Conservation (phyloP, 2,888 invertebrate species). For the Drosophila colorata region DNA sequence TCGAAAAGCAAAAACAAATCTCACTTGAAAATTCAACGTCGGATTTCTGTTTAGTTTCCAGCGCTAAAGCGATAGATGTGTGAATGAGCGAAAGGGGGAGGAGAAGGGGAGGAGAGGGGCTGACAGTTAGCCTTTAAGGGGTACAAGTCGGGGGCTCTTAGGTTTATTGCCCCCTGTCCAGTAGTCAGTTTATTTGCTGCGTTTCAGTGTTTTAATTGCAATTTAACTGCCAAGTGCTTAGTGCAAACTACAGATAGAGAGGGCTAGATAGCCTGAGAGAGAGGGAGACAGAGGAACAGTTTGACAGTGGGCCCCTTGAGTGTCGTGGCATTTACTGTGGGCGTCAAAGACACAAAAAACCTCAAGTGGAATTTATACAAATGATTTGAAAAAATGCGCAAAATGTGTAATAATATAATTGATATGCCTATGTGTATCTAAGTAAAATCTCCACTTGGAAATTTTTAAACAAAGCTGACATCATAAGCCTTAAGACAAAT, state of each 20-base stretch:
- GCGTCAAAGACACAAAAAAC: conserved; percentile 21
- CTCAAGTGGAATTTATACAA: conserved; percentile 46
- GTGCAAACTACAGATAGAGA: conserved; percentile 13
- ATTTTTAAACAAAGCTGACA: conserved; percentile 18
- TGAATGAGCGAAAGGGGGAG: background rate
- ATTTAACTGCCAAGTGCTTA: conserved; percentile 55
- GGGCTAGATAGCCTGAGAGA: background rate
- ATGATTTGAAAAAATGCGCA: conserved; percentile 15
- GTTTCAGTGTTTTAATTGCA: conserved; percentile 55
- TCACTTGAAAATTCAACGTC: conserved; percentile 56
- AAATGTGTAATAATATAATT: conserved; percentile 25
- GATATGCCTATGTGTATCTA: conserved; percentile 1
- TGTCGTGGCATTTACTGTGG: conserved; percentile 24
- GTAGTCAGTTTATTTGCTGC: conserved; percentile 31
- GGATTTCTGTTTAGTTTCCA: conserved; percentile 59
- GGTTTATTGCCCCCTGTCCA: conserved; percentile 38
- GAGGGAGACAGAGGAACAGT: background rate
- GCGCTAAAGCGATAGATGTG: background rate
- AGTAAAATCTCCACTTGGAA: background rate
- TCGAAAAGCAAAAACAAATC: conserved; percentile 41
- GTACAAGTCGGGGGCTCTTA: background rate
- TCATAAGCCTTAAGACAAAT: conserved; percentile 6
- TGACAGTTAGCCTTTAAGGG: conserved; percentile 20
- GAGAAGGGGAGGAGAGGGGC: background rate
- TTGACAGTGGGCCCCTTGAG: conserved; percentile 23